Conservation (phyloP, 2,113 vertebrate species). For the Mormyrus lacerda region DNA sequence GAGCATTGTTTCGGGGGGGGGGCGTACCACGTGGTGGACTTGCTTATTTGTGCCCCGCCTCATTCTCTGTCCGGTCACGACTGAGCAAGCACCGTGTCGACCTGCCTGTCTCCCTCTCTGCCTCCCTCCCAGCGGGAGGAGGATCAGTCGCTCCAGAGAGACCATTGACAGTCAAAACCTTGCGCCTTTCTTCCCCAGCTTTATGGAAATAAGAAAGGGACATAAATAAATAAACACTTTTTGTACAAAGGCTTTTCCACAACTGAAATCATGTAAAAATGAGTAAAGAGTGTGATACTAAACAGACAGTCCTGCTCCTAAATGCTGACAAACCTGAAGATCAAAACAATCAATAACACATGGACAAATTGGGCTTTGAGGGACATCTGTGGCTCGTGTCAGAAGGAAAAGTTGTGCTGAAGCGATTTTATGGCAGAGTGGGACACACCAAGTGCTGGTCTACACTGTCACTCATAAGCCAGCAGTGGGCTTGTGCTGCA, state of each 20-base stretch:
- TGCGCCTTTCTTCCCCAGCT: constrained; percentile 7
- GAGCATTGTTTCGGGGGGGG: neutral
- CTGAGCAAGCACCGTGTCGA: neutral
- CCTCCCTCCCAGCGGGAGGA: neutral
- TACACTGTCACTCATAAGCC: neutral
- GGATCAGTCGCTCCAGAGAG: constrained; percentile 41
- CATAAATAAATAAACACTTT: neutral
- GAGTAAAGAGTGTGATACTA: neutral
- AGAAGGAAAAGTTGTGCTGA: neutral
- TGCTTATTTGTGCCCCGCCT: neutral
- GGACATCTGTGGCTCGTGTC: neutral
- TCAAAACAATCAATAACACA: neutral
- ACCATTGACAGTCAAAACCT: constrained; percentile 34
- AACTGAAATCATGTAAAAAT: neutral
- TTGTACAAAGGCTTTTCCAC: neutral
- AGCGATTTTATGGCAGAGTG: neutral
- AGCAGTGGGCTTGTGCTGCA: neutral
- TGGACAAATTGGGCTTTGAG: neutral
- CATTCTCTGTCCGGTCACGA: neutral
- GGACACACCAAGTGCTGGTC: neutral
- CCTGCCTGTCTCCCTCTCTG: neutral
- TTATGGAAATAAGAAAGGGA: neutral
- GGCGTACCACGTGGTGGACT: neutral
- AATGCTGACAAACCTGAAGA: neutral
- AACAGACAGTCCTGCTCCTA: neutral